Evolutionary conservation across 2,888 invertebrate genomes (phyloP), one percentile per base, ranked within the genome.

Genomic region (Allygus modestus): DNA sequence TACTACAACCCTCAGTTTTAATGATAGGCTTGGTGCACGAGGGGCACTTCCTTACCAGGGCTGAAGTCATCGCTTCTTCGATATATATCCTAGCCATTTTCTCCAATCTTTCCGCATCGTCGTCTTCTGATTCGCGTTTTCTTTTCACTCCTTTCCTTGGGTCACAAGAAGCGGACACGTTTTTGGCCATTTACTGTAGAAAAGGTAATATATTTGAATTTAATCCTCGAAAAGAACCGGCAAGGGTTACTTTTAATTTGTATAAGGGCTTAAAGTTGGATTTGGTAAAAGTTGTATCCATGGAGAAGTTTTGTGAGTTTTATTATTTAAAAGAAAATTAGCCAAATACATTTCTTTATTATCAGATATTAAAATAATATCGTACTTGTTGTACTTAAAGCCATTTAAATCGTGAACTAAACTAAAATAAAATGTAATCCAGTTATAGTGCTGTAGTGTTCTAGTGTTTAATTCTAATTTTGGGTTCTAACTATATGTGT

Each of bases 51-150:
- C 46, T 1, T 0, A 77, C 37, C 28, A 77, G 15, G 0, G 75
- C 75, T 17, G n/a, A 17, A 7, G 75, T 77, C 75, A 77, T 77
- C 23, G 75, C 75, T 28, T 77, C 75, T n/a, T 77, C 75, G 37
- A 77, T 43, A 5, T 77, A 23, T 9, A 77, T 23, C 28, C 75
- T 46, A 7, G 75, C 75, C 46, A 43, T 46, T n/a, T 77, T 77
- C 17, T 77, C 75, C 43, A 77, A 17, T n/a, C 43, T 23, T 28
- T 77, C 75, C 17, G 7, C n/a, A 11, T 77, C 75, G 1, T n/a
- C n/a, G 0, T 28, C 20, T 46, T 41, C 28, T 12, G 75, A 17
- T 15, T 43, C 23, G 28, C 43, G 41, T 77, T 77, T 77, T 41
- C 75, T 43, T 28, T 46, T 77, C 51, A 28, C 20, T 23, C 54